Conservation (phyloP, 1,140 invertebrate genomes). For the Trissolcus basalis region DNA sequence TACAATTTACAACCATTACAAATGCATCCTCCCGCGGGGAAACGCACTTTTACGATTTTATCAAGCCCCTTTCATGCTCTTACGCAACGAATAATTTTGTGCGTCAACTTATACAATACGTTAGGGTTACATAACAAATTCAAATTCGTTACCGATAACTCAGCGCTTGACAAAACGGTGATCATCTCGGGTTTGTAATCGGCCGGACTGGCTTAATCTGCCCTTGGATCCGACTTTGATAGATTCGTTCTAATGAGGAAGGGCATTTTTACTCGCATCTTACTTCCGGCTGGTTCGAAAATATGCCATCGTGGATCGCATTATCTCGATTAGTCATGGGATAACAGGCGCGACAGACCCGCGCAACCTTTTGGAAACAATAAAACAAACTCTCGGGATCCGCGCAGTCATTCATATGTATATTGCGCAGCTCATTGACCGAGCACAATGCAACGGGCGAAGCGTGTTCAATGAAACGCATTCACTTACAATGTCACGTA, state of each 20-base stretch:
- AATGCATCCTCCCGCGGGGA: too few relatives aligned
- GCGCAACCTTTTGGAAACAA: slow-evolving; percentile 67
- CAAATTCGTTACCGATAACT: background rate
- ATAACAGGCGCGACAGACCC: slow-evolving; percentile 63
- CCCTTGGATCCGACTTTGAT: slow-evolving; percentile 36
- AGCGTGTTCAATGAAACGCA: slow-evolving; percentile 56
- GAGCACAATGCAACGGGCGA: slow-evolving; percentile 49
- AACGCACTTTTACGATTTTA: slow-evolving; percentile 28
- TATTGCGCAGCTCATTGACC: slow-evolving; percentile 54
- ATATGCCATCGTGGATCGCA: slow-evolving; percentile 59
- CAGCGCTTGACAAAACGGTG: slow-evolving; percentile 1
- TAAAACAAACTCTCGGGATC: slow-evolving; percentile 67
- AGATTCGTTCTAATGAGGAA: slow-evolving; percentile 46
- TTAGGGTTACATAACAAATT: background rate
- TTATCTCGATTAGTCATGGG: slow-evolving; percentile 71
- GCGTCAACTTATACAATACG: too few relatives aligned
- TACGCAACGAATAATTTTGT: too few relatives aligned
- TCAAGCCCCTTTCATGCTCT: too few relatives aligned
- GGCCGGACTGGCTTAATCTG: slow-evolving; percentile 37
- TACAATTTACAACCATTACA: too few relatives aligned
- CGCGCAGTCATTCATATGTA: slow-evolving; percentile 67
- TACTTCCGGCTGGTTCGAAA: slow-evolving; percentile 46
- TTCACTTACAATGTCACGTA: slow-evolving; percentile 53
- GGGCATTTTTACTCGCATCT: slow-evolving; percentile 46
- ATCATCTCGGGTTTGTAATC: slow-evolving; percentile 5